phyloP scores from a whole-genome alignment of 2,888 invertebrate species.

The Cordylochernes scorpioides region DNA sequence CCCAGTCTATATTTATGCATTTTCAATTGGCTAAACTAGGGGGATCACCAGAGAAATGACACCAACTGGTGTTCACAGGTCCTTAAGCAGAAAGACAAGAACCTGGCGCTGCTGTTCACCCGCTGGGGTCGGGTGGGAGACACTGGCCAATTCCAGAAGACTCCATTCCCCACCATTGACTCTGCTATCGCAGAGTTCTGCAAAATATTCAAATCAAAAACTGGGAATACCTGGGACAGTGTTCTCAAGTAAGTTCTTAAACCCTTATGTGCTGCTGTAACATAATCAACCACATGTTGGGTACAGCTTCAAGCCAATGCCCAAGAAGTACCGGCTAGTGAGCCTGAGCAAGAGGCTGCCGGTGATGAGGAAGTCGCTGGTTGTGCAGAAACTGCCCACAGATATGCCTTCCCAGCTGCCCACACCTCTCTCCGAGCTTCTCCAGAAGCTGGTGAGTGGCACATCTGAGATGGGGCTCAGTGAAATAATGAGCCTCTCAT shows the following conservation, averaged over 20 bases:
- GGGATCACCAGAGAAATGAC: no score
- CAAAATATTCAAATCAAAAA: conserved; percentile 27
- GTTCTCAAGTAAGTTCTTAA: conserved; percentile 17
- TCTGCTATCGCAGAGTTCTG: conserved; percentile 27
- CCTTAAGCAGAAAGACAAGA: conserved; percentile 21
- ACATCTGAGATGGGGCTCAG: no score
- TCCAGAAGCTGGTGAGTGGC: conserved; percentile 21
- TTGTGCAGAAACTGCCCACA: conserved; percentile 20
- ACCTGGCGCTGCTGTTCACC: conserved; percentile 27
- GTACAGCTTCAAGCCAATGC: conserved; percentile 16
- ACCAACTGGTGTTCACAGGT: no score
- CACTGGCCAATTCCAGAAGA: conserved; percentile 25
- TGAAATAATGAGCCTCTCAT: no score
- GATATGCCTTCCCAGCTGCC: conserved; percentile 21
- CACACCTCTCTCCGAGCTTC: conserved; percentile 18
- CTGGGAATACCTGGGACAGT: conserved; percentile 26
- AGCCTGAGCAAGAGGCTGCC: conserved; percentile 19
- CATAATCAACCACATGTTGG: neutral
- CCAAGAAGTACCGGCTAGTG: conserved; percentile 26
- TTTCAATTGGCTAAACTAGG: no score
- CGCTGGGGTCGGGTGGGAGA: conserved; percentile 29
- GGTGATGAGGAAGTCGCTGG: conserved; percentile 16
- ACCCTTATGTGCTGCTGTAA: neutral
- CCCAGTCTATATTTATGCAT: no score
- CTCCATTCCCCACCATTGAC: conserved; percentile 22